Conservation (phyloP, 2,113 vertebrate genomes). For the Dasyprocta punctata region DNA sequence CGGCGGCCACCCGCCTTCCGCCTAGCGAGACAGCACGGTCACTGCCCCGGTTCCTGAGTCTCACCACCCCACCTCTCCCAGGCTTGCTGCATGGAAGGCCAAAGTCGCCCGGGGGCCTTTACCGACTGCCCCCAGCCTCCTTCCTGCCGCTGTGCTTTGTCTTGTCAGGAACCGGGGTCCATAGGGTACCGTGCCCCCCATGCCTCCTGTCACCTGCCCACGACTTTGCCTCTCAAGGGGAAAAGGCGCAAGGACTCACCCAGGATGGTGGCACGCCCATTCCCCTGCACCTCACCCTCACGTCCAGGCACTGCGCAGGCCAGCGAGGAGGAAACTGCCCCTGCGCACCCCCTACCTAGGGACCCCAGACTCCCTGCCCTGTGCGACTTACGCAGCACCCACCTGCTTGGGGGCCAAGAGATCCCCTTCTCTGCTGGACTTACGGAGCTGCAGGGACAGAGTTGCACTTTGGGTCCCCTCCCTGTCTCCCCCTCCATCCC, state of each 20-base stretch:
- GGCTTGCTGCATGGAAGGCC: neutral
- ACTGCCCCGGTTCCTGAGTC: neutral
- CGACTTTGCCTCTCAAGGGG: neutral
- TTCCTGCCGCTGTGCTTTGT: neutral
- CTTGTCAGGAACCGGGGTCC: neutral
- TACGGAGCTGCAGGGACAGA: constrained; percentile 85
- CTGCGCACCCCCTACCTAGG: constrained; percentile 58
- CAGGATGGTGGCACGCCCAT: neutral
- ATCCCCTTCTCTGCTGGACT: constrained; percentile 85
- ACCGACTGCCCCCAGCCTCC: neutral
- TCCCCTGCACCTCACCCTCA: neutral
- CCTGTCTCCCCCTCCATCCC: neutral
- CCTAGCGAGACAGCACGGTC: constrained; percentile 79
- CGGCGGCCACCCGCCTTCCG: constrained; percentile 86
- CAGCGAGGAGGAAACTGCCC: neutral
- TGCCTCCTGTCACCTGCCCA: neutral
- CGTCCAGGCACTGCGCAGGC: too few species aligned
- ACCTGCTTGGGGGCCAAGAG: constrained; percentile 83
- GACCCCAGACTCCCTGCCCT: constrained; percentile 72
- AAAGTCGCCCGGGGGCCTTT: neutral
- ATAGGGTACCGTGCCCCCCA: too few species aligned
- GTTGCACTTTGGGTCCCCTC: neutral
- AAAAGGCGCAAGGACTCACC: neutral
- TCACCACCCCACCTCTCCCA: neutral
- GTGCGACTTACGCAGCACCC: constrained; percentile 71